Percentiles rank a stretch among this genome's conserved stretches.
Conservation (phyloP, 2,113 vertebrate species). For the Xenopus laevis region DNA sequence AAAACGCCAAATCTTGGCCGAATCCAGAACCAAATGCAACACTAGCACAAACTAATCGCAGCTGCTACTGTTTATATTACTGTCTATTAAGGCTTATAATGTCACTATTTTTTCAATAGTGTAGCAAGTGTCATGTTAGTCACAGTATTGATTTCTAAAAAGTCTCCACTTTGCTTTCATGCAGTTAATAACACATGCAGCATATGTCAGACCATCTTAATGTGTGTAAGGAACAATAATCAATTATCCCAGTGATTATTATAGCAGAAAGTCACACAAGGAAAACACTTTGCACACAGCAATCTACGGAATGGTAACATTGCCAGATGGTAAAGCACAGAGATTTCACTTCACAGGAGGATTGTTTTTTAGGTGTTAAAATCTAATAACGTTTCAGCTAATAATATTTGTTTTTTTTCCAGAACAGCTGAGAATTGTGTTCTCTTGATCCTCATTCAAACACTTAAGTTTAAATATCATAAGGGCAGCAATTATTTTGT, state of each 20-base stretch:
- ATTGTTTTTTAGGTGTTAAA: conserved; percentile 54
- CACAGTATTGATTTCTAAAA: no score
- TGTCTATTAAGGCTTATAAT: no score
- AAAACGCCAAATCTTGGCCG: no score
- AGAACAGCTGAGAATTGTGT: conserved; percentile 6
- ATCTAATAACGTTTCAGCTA: conserved; percentile 52
- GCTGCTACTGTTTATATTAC: no score
- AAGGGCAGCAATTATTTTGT: conserved; percentile 60
- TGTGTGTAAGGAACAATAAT: conserved; percentile 39
- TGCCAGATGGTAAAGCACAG: conserved; percentile 53
- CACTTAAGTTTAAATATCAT: conserved; percentile 49
- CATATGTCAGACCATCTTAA: conserved; percentile 19
- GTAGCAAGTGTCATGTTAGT: no score
- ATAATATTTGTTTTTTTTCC: conserved; percentile 50
- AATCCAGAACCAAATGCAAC: no score
- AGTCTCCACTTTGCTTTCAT: no score
- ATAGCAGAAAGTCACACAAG: conserved; percentile 36
- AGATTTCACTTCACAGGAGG: conserved; percentile 57
- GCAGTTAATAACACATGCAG: neutral
- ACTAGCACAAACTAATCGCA: no score
- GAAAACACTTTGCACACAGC: conserved; percentile 39
- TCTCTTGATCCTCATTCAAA: conserved; percentile 51
- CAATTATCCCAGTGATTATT: conserved; percentile 50
- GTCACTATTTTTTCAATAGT: no score
- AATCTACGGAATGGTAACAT: conserved; percentile 49